Base-by-base conservation (phyloP, 2,888 invertebrate species). In the Atrina japonica region DNA sequence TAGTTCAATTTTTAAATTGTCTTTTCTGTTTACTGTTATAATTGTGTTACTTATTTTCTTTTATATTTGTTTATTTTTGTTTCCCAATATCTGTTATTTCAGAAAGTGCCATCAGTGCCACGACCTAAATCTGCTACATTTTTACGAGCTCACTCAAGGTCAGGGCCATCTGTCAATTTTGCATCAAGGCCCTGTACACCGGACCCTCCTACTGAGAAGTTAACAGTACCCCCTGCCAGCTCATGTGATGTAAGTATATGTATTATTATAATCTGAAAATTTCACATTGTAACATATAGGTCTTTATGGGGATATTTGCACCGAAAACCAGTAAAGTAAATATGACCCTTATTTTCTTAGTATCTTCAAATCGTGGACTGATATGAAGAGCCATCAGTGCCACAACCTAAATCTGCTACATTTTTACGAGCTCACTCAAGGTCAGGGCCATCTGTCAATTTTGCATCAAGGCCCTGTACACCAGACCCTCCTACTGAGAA, bases 381-480 rank as follows among this genome's bases (percentile, higher is more conserved):
- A n/a, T n/a, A n/a, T n/a, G n/a, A 83, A 64, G 84, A 82, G 43
- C 83, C 86, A 25, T 73, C 73, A 35, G 70, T 86, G 21, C 85
- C 88, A 18, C 74, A 89, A 45, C 89, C 90, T 16, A 76, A 83
- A 40, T 87, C 89, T 25, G 86, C 88, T 9, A 77, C 79, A 45
- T 90, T 84, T 75, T 79, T 90, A 43, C 67, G 90, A 60, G 90
- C 90, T 27, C 90, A 90, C 75, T 88, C 90, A 18, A 78, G 88
- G 52, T 83, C 88, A 25, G 87, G 87, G 40, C 85, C 85, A 0
- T 77, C 83, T 6, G 83, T 86, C 0, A 82, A 82, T 66, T 73
- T 83, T 11, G 74, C 78, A 35, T 81, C 81, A 35, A 67, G 86
- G 35, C 83, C 87, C 16, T 82, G 83, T 70, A 81, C 85, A 11